Conservation (phyloP, 2,888 invertebrate genomes). For the Ophion slaviceki region DNA sequence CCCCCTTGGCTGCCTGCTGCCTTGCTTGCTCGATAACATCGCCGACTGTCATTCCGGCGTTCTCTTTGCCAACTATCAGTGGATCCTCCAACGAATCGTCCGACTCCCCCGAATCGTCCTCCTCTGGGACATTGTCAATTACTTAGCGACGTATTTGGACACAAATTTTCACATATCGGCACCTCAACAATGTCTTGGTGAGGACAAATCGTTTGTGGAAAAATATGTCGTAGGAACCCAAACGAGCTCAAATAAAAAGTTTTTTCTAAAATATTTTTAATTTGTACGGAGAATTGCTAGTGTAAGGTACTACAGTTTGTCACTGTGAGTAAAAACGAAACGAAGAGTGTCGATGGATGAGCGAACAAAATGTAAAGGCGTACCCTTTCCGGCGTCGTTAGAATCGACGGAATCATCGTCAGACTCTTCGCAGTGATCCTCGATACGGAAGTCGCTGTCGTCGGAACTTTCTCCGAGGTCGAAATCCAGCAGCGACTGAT, state of each 20-base stretch:
- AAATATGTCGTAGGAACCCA: too few species aligned
- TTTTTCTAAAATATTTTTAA: too few species aligned
- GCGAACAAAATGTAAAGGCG: constrained; percentile 37
- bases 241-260: too few species aligned
- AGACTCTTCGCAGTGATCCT: constrained; percentile 92
- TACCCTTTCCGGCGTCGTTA: constrained; percentile 87
- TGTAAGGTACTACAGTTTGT: too few species aligned
- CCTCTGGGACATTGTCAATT: constrained; percentile 35
- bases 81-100: constrained; percentile 83
- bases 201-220: too few species aligned
- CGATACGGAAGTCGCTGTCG: constrained; percentile 97
- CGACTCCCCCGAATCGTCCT: constrained; percentile 82
- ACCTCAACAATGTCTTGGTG: too few species aligned
- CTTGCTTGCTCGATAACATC: constrained; percentile 85
- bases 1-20: constrained; percentile 83
- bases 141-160: too few species aligned
- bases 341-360: neutral
- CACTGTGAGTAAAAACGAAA: too few species aligned
- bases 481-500: constrained; percentile 90
- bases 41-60: constrained; percentile 82
- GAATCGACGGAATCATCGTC: constrained; percentile 91
- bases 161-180: too few species aligned
- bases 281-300: neutral
- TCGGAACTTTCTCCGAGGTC: constrained; percentile 96
- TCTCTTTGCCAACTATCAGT: constrained; percentile 79